A percentile compares a stretch with the other conserved stretches of the same genome.
phyloP scores from a whole-genome alignment of 2,888 invertebrate genomes.

The Lepetodrilus schrolli region DNA sequence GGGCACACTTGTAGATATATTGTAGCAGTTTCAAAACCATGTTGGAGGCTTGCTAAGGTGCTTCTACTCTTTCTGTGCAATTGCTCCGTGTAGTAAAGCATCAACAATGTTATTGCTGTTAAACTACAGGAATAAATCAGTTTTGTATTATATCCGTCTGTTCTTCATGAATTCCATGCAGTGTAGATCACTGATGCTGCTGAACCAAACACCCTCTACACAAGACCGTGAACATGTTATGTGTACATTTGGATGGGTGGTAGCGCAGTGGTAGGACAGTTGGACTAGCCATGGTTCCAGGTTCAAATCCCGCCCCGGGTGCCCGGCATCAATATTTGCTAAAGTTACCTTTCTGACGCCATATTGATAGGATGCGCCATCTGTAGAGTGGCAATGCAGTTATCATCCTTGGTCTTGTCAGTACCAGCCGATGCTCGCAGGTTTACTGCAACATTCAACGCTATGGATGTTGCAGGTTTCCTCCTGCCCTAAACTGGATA shows the following conservation, averaged over 20 bases:
- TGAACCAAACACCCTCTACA: not conserved
- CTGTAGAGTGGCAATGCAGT: too few relatives aligned
- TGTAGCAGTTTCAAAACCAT: not conserved
- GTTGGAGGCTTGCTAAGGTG: slow-evolving; percentile 5
- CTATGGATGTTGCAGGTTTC: too few relatives aligned
- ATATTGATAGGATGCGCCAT: too few relatives aligned
- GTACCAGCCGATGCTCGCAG: too few relatives aligned
- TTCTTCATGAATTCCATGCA: too few relatives aligned
- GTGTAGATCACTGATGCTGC: not conserved
- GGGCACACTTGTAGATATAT: not conserved
- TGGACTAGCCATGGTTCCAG: not conserved
- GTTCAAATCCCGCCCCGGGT: not conserved
- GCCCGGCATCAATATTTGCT: too few relatives aligned
- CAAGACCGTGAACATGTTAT: not conserved
- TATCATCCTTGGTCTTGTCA: too few relatives aligned
- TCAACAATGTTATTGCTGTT: slow-evolving; percentile 14
- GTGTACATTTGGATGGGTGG: not conserved
- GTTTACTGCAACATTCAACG: too few relatives aligned
- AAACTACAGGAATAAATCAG: not conserved
- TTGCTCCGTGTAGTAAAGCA: slow-evolving; percentile 7
- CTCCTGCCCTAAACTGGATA: too few relatives aligned
- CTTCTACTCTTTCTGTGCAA: not conserved
- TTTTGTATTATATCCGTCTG: not conserved
- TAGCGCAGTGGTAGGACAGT: not conserved
- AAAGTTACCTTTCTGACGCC: too few relatives aligned